Evolutionary conservation across 2,888 invertebrate species (phyloP).

Genomic region (Orchesella flavescens): DNA sequence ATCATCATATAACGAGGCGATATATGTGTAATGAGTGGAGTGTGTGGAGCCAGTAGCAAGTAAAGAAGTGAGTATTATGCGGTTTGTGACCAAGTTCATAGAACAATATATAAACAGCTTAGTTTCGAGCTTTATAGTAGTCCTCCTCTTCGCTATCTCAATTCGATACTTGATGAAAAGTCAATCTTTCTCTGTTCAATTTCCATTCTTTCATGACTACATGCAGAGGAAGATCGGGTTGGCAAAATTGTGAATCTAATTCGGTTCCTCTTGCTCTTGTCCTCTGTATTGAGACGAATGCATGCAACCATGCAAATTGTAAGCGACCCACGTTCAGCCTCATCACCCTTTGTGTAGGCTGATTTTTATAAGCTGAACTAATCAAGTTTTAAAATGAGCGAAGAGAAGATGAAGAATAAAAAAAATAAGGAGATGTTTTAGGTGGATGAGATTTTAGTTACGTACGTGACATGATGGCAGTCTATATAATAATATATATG

Average conservation of each 20-base stretch:
- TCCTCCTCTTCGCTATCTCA: not conserved
- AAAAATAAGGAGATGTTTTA: not conserved
- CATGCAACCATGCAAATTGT: constrained; percentile 12
- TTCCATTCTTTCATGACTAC: no score
- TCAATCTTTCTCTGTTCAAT: not conserved
- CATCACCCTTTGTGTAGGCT: constrained; percentile 20
- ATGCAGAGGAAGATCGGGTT: no score
- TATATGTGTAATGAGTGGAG: no score
- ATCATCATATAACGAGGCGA: no score
- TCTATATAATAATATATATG: no score
- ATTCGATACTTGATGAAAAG: constrained; percentile 7
- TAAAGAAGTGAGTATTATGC: no score
- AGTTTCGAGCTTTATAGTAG: not conserved
- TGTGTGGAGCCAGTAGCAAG: no score
- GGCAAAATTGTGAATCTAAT: no score
- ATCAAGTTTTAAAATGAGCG: not conserved
- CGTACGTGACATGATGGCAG: no score
- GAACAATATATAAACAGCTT: no score
- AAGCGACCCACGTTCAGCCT: constrained; percentile 41
- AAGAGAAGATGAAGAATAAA: constrained; percentile 15
- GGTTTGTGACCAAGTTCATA: no score
- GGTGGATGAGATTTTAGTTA: not conserved
- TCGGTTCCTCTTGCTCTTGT: no score
- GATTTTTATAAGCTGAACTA: not conserved
- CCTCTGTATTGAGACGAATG: not conserved